Evolutionary conservation across 2,113 vertebrate genomes (phyloP).

Genomic region (Coracopsis vasa): DNA sequence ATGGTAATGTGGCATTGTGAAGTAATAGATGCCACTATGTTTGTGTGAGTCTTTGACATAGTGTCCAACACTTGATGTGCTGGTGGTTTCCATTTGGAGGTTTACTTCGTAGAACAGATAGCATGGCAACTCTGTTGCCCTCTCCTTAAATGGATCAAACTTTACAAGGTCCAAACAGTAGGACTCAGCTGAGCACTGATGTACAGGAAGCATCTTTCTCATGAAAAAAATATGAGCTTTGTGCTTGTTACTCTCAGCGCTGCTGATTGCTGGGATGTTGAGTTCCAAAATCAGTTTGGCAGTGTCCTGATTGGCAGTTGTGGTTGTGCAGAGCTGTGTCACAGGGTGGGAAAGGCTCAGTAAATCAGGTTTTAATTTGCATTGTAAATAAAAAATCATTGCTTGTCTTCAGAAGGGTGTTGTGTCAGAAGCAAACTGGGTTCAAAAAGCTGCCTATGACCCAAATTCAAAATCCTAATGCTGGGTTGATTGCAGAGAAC

Average conservation of each 20-base stretch:
- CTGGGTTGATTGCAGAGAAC: neutral
- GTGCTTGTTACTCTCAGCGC: neutral
- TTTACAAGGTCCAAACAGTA: neutral
- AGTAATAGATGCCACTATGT: neutral
- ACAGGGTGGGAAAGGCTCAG: neutral
- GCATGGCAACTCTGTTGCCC: neutral
- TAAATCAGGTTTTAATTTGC: neutral
- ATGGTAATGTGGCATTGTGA: neutral
- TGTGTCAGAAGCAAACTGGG: neutral
- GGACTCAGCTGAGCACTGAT: neutral
- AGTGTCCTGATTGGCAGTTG: neutral
- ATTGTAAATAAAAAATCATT: neutral
- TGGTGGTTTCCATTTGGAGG: neutral
- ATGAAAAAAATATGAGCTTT: neutral
- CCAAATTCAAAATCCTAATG: neutral
- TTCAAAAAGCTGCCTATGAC: neutral
- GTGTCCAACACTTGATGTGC: neutral
- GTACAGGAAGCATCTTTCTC: neutral
- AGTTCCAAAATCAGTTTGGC: neutral
- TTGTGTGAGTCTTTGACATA: neutral
- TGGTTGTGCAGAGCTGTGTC: neutral
- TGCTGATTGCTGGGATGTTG: neutral
- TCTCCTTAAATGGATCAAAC: neutral
- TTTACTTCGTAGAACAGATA: neutral
- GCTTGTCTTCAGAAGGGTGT: neutral